Percentiles rank a stretch among this genome's conserved stretches.
These are phyloP conservation scores for Thermophis baileyi DNA, from an alignment of 2,113 vertebrate genomes.

Conservation along the genomic window DNA sequence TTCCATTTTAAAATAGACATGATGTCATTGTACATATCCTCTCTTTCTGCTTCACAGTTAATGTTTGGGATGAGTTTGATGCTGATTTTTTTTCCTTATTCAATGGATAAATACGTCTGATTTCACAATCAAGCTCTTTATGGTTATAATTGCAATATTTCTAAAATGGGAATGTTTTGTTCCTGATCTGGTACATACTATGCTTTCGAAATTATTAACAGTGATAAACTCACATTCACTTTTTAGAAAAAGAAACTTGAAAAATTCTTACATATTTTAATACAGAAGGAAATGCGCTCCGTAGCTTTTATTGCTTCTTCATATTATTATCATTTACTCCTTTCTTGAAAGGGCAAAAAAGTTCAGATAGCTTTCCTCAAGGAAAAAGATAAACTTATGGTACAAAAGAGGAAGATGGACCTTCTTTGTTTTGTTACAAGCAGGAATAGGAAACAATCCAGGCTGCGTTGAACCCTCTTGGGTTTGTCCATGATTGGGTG, in stretches of 20 bases:
- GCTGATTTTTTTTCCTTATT: background rate
- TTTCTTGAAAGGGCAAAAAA: background rate
- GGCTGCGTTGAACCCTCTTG: background rate
- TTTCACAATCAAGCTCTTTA: background rate
- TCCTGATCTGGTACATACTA: slow-evolving; percentile 24
- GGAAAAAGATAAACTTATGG: background rate
- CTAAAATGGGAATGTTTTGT: slow-evolving; percentile 16
- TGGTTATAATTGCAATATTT: background rate
- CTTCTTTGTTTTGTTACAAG: background rate
- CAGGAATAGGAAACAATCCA: background rate
- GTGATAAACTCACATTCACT: slow-evolving; percentile 2
- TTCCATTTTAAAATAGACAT: slow-evolving; percentile 16
- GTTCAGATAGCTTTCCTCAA: background rate
- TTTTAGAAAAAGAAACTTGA: slow-evolving; percentile 7
- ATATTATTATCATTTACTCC: rapidly evolving
- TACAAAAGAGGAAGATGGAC: background rate
- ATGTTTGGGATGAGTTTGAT: background rate
- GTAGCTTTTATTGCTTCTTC: background rate
- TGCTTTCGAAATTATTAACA: background rate
- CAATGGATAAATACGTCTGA: background rate
- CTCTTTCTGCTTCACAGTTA: background rate
- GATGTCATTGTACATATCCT: slow-evolving; percentile 16
- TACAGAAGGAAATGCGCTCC: background rate
- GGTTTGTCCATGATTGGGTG: background rate
- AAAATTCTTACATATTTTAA: background rate